Evolutionary conservation across 2,113 vertebrate genomes (phyloP).

Genomic region (Leucoraja erinaceus): DNA sequence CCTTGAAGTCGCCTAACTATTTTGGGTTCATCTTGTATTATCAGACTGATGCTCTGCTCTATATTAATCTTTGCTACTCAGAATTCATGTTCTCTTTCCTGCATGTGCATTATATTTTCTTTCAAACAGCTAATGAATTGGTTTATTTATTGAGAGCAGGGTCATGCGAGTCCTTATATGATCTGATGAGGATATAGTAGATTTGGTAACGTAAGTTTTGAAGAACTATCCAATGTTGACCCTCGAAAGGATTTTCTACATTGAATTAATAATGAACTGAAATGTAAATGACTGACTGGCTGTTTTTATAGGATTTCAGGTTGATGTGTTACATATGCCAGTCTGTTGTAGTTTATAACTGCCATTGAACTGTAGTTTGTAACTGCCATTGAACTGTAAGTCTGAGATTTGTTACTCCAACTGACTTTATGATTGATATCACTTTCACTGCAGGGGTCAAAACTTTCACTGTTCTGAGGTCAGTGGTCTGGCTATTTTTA

Average conservation of each 20-base stretch:
- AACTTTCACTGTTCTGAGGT: background rate
- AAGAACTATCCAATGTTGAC: background rate
- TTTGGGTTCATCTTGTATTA: background rate
- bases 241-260: background rate
- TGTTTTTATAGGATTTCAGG: background rate
- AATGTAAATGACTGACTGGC: background rate
- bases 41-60: background rate
- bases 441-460: conserved; percentile 13
- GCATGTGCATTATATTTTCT: background rate
- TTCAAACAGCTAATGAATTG: background rate
- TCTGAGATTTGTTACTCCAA: background rate
- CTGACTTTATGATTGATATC: background rate
- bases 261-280: background rate
- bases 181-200: background rate
- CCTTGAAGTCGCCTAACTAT: background rate
- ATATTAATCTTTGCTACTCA: background rate
- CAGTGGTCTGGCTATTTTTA: background rate
- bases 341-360: background rate
- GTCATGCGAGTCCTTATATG: background rate
- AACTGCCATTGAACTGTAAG: background rate
- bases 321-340: background rate
- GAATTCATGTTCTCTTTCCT: background rate
- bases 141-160: background rate
- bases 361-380: background rate
- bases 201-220: background rate